Conservation (phyloP, 2,113 vertebrate genomes). For the rabbit (Oryctolagus cuniculus) region DNA sequence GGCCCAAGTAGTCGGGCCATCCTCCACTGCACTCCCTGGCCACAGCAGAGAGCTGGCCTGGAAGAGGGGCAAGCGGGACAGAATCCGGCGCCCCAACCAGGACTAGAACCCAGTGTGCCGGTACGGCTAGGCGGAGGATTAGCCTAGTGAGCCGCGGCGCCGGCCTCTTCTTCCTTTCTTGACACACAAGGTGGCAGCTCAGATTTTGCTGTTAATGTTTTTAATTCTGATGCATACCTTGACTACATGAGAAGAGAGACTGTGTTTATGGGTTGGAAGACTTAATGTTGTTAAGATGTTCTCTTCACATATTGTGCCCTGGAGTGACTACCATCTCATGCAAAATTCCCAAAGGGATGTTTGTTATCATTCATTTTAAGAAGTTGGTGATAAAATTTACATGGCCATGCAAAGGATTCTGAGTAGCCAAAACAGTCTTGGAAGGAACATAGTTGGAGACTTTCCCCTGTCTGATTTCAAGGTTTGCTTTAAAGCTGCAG, state of each 20-base stretch:
- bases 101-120: no score
- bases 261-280: background rate
- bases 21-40: no score
- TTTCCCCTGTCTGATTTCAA: background rate
- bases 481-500: background rate
- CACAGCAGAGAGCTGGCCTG: no score
- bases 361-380: background rate
- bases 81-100: no score
- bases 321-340: background rate
- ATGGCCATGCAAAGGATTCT: background rate
- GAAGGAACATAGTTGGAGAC: background rate
- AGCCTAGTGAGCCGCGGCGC: no score
- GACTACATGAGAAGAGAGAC: background rate
- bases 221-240: background rate
- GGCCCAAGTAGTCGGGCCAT: no score
- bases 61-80: no score
- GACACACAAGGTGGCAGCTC: background rate
- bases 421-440: background rate
- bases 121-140: no score
- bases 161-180: constrained; percentile 42
- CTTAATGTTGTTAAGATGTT: background rate
- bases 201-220: constrained; percentile 38
- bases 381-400: constrained; percentile 2
- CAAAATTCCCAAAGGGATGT: background rate
- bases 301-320: background rate